A percentile compares a stretch with the other conserved stretches of the same genome.
phyloP scores from a whole-genome alignment of 2,888 invertebrate species.

The Ephialtes manifestator region DNA sequence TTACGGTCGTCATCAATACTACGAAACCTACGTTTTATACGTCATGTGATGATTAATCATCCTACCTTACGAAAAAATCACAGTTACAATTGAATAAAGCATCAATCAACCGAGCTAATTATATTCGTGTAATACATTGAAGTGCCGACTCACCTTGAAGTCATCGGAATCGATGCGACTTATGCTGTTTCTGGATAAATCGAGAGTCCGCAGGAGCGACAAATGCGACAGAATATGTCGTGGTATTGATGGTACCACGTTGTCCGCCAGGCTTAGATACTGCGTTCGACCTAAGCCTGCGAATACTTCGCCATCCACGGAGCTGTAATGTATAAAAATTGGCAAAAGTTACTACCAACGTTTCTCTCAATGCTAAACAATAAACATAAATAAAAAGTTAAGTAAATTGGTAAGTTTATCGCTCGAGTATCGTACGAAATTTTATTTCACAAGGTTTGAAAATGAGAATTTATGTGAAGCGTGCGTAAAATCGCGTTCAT shows the following conservation, averaged over 20 bases:
- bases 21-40: background rate
- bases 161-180: constrained; percentile 91
- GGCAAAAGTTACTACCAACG: background rate
- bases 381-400: background rate
- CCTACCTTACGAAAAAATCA: background rate
- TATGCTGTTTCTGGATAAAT: constrained; percentile 93
- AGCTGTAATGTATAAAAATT: constrained; percentile 87
- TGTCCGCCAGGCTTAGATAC: constrained; percentile 93
- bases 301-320: constrained; percentile 91
- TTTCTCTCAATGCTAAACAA: background rate
- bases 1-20: background rate
- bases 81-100: background rate
- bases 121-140: background rate
- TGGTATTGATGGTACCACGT: constrained; percentile 92
- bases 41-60: background rate
- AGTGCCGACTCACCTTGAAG: constrained; percentile 89
- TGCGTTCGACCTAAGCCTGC: constrained; percentile 91
- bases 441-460: too few species aligned
- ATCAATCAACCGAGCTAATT: background rate
- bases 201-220: constrained; percentile 92
- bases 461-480: too few species aligned
- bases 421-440: too few species aligned
- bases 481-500: too few species aligned
- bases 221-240: constrained; percentile 91
- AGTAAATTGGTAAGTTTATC: too few species aligned